Percentiles rank a stretch among this genome's conserved stretches.
phyloP scores from a whole-genome alignment of 2,113 vertebrate genomes.

The Seriola quinqueradiata region DNA sequence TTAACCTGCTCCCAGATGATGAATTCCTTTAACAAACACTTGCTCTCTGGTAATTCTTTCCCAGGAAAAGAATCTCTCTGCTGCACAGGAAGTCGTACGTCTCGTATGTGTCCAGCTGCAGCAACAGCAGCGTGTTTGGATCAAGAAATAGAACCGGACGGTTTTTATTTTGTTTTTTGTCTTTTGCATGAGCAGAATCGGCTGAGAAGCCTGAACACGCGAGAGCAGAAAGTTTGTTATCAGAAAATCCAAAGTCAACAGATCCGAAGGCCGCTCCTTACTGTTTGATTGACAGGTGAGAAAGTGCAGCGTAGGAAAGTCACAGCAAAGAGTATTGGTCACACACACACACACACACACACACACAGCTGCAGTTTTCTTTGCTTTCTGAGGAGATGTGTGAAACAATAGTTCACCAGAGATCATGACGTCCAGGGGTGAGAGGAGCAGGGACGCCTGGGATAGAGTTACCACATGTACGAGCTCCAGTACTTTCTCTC shows the following conservation, averaged over 20 bases:
- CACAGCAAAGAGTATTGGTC: not conserved
- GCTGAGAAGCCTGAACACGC: no score
- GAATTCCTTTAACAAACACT: not conserved
- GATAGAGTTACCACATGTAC: constrained; percentile 16
- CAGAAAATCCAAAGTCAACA: not conserved
- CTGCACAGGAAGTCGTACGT: constrained; percentile 15
- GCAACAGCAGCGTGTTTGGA: constrained; percentile 11
- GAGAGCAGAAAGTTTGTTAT: not conserved
- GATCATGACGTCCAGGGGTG: constrained; percentile 27
- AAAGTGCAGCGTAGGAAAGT: not conserved
- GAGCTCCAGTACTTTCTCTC: not conserved
- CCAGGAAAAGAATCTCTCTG: constrained; percentile 5
- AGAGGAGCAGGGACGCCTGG: constrained; percentile 18
- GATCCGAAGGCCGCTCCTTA: not conserved
- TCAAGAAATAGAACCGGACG: not conserved
- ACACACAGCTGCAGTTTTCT: constrained; percentile 49
- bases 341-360: not conserved
- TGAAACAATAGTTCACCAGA: constrained; percentile 53
- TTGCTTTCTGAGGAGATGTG: constrained; percentile 48
- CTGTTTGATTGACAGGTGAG: constrained; percentile 11
- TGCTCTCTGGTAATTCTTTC: not conserved
- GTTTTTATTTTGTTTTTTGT: not conserved
- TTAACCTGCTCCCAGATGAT: not conserved
- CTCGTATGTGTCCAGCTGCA: constrained; percentile 43
- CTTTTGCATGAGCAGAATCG: not conserved